Base-by-base conservation (phyloP, 2,113 vertebrate genomes). In the Callithrix jacchus region DNA sequence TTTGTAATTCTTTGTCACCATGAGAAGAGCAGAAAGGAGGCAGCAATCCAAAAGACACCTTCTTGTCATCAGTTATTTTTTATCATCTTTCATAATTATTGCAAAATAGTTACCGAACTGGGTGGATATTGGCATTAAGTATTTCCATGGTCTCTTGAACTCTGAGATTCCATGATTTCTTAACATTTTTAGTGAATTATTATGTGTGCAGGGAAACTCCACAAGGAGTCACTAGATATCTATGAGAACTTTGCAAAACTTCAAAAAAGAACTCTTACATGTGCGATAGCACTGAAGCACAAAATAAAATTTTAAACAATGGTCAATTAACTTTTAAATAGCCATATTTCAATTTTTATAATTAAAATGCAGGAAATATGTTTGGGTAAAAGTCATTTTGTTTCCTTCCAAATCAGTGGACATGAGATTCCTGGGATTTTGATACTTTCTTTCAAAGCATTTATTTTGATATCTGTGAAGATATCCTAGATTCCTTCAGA, bases 191-290 rank as follows among this genome's bases (percentile, higher is more conserved):
- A 49, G 47, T 81, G 87, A 96, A 58, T 82, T 92, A 49, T 93
- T 96, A 77, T 47, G 82, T 17, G 66, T 98, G 74, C 96, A 98
- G 90, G 94, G 97, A 93, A 98, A 98, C 96, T 98, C 98, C 97
- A 98, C 98, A 97, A 98, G 98, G 98, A 98, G 98, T 98, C 98
- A 98, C 98, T 98, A 98, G 97, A 97, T 76, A 96, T 97, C 98
- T 97, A 92, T 87, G 97, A 98, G 98, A 98, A 98, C 97, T 98
- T 98, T 97, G 90, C 66, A 92, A 66, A 98, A 98, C 94, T 97
- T 96, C 73, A 89, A 90, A 77, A 94, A 95, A 95, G 71, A 97
- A 87, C 1, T 35, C 76, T 91, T 35, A 96, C 96, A 97, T 52
- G 56, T 74, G 8, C 83, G 68, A 40, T 54, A 64, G 14, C 0